These are phyloP conservation scores for Dryococelus australis DNA, from an alignment of 2,888 invertebrate species.

Conservation along the genomic window DNA sequence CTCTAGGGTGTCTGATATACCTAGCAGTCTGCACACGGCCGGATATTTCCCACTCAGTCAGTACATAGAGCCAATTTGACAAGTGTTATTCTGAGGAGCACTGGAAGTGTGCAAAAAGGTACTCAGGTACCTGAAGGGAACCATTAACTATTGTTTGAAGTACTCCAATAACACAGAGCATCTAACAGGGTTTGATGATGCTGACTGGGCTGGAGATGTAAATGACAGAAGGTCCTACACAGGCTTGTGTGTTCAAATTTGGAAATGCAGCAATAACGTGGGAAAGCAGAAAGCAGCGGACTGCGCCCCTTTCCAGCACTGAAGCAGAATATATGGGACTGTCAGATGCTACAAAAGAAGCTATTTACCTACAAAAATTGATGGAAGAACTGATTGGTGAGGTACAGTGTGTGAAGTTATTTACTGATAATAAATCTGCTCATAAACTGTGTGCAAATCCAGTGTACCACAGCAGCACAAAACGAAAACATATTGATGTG, in stretches of 20 bases:
- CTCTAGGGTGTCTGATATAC: not conserved
- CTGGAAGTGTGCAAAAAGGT: slow-evolving; percentile 1
- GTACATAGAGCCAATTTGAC: not conserved
- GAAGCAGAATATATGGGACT: not conserved
- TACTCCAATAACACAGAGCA: not conserved
- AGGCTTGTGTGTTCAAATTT: not conserved
- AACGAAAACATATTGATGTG: not conserved
- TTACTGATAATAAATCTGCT: not conserved
- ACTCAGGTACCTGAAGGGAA: not conserved
- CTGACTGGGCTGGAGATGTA: not conserved
- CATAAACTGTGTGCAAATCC: not conserved
- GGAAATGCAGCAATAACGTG: not conserved
- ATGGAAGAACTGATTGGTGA: not conserved
- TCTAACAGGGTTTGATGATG: not conserved
- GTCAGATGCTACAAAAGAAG: not conserved
- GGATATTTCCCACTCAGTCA: not conserved
- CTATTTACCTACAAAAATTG: not conserved
- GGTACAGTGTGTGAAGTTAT: not conserved
- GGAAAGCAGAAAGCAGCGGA: not conserved
- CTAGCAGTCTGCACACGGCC: not conserved
- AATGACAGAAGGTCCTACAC: not conserved
- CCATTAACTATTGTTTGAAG: no score
- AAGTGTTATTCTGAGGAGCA: not conserved
- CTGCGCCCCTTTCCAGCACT: not conserved
- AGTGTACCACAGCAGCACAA: not conserved